Percentiles rank a stretch among this genome's conserved stretches.
Evolutionary conservation across 2,113 vertebrate species (phyloP).

Genomic region (Indri indri): DNA sequence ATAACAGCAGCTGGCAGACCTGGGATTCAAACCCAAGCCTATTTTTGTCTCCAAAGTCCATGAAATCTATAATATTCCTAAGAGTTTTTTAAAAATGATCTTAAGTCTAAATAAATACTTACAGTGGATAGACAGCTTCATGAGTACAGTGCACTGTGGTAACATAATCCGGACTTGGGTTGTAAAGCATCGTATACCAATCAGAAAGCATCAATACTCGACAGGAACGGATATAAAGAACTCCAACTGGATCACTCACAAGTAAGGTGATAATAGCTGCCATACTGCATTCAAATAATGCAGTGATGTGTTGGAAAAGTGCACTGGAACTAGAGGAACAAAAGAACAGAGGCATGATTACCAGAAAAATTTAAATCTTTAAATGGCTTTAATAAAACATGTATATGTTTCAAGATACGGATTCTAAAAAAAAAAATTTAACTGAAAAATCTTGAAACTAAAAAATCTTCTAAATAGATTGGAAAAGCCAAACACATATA

Average conservation of each 20-base stretch:
- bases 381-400: not conserved
- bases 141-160: conserved; percentile 97
- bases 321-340: conserved; percentile 90
- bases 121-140: conserved; percentile 97
- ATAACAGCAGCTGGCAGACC: not conserved
- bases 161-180: conserved; percentile 97
- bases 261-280: conserved; percentile 92
- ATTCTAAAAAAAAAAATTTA: not conserved
- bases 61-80: not conserved
- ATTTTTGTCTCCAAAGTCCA: not conserved
- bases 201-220: conserved; percentile 95
- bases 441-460: not conserved
- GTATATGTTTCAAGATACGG: not conserved
- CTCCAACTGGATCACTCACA: conserved; percentile 90
- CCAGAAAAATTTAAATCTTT: not conserved
- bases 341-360: not conserved
- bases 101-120: conserved; percentile 73
- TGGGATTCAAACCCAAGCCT: not conserved
- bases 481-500: not conserved
- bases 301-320: conserved; percentile 93
- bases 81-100: not conserved
- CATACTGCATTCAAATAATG: conserved; percentile 91
- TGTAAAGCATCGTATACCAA: conserved; percentile 99
- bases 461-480: not conserved
- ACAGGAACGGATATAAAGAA: conserved; percentile 92